Percentiles rank a stretch among this genome's conserved stretches.
These are phyloP conservation scores for Sinocyclocheilus anshuiensis DNA, from an alignment of 2,113 vertebrate species.

Conservation along the genomic window DNA sequence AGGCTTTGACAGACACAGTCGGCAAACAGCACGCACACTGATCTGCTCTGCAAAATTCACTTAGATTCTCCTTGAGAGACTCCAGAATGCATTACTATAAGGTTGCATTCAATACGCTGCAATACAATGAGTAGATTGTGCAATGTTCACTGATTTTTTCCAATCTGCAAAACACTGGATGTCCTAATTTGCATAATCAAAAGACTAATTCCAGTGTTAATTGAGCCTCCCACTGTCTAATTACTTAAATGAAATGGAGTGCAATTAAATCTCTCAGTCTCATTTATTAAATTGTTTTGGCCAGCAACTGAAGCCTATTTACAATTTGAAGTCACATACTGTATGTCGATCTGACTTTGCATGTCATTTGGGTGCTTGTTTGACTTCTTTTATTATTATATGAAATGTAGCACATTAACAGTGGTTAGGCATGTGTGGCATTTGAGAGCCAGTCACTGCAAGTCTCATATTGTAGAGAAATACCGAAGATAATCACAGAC, in stretches of 20 bases:
- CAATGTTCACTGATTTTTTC: neutral
- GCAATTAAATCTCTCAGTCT: conserved; percentile 14
- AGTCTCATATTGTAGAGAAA: neutral
- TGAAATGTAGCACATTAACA: conserved; percentile 5
- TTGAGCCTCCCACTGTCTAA: conserved; percentile 29
- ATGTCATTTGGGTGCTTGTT: neutral
- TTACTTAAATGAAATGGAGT: conserved; percentile 23
- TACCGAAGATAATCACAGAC: neutral
- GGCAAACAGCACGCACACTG: conserved; percentile 7
- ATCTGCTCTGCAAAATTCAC: neutral
- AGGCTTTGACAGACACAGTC: conserved; percentile 9
- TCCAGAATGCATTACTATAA: neutral
- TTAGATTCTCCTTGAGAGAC: neutral
- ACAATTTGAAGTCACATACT: neutral
- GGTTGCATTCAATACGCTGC: neutral
- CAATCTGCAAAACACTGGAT: neutral
- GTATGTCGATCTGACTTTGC: neutral
- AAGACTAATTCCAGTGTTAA: conserved; percentile 22
- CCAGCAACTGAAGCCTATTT: conserved; percentile 1
- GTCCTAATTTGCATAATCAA: conserved; percentile 28
- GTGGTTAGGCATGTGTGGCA: conserved; percentile 17
- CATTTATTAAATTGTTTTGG: conserved; percentile 43
- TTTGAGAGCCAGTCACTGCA: neutral
- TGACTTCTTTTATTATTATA: neutral
- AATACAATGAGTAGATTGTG: neutral